phyloP scores from a whole-genome alignment of 2,888 invertebrate genomes.

The Apantesis nais region DNA sequence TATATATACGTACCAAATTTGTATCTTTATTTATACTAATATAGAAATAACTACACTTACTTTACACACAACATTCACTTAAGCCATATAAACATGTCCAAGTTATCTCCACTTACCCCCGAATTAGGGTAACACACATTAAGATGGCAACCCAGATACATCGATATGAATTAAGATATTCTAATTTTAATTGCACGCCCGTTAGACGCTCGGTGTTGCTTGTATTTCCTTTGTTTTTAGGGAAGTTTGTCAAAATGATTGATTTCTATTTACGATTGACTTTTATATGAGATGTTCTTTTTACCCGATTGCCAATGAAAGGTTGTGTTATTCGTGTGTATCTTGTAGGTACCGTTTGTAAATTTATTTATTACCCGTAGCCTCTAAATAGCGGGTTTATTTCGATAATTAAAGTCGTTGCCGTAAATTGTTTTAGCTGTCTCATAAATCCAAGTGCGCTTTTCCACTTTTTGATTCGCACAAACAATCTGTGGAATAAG shows the following conservation, averaged over 20 bases:
- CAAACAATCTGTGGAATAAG: too few relatives aligned
- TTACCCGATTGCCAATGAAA: too few relatives aligned
- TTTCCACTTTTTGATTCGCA: too few relatives aligned
- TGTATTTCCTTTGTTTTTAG: constrained; percentile 47
- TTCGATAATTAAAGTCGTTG: too few relatives aligned
- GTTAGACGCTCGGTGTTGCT: constrained; percentile 56
- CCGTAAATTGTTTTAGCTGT: too few relatives aligned
- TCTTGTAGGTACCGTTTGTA: too few relatives aligned
- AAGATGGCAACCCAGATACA: constrained; percentile 85
- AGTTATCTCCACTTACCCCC: constrained; percentile 77
- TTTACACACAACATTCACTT: constrained; percentile 72
- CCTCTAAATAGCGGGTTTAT: too few relatives aligned
- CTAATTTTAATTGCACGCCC: constrained; percentile 85
- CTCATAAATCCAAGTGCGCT: too few relatives aligned
- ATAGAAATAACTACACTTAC: constrained; percentile 31
- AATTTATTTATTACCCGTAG: too few relatives aligned
- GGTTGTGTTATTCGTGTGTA: too few relatives aligned
- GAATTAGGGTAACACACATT: constrained; percentile 84
- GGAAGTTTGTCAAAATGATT: constrained; percentile 13
- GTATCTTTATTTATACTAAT: background rate
- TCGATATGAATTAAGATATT: constrained; percentile 90
- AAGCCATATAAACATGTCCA: constrained; percentile 80
- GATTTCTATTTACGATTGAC: background rate
- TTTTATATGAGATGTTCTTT: background rate
- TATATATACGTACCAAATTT: too few relatives aligned